Percentiles rank a stretch among this genome's conserved stretches.
Evolutionary conservation across 2,113 vertebrate genomes (phyloP).

Genomic region (Chamaetylas fuelleborni): DNA sequence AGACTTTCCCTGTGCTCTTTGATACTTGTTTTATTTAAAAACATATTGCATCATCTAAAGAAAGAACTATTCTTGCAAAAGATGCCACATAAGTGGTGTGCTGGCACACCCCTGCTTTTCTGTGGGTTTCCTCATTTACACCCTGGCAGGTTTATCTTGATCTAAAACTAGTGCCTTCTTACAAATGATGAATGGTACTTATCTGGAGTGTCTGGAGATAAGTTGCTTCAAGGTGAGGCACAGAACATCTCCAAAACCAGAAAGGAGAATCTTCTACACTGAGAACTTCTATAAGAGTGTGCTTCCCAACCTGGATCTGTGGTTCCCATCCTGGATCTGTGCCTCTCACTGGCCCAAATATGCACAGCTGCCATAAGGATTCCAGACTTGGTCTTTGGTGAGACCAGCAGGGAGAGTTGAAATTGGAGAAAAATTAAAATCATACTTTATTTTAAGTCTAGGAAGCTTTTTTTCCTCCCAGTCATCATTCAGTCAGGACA

Average conservation of each 20-base stretch:
- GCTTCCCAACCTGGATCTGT: background rate
- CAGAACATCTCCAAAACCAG: background rate
- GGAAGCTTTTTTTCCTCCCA: background rate
- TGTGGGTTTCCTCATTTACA: background rate
- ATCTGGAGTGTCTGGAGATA: background rate
- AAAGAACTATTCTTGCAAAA: background rate
- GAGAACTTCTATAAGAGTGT: background rate
- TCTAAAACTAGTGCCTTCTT: background rate
- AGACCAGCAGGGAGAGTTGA: background rate
- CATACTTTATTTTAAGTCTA: background rate
- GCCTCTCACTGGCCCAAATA: background rate
- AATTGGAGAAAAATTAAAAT: background rate
- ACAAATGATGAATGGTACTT: background rate
- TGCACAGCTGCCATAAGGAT: background rate
- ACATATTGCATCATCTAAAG: background rate
- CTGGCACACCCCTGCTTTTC: background rate
- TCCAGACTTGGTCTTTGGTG: background rate
- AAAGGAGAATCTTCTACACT: background rate
- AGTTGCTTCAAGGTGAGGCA: background rate
- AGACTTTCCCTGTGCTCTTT: background rate
- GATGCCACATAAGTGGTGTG: background rate
- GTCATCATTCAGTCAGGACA: conserved; percentile 15
- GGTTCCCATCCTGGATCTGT: background rate
- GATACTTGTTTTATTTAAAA: background rate
- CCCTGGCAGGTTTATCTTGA: background rate